Evolutionary conservation across 2,888 invertebrate genomes (phyloP), one percentile per base, ranked within the genome.

Genomic region (Shargacucullia verbasci): DNA sequence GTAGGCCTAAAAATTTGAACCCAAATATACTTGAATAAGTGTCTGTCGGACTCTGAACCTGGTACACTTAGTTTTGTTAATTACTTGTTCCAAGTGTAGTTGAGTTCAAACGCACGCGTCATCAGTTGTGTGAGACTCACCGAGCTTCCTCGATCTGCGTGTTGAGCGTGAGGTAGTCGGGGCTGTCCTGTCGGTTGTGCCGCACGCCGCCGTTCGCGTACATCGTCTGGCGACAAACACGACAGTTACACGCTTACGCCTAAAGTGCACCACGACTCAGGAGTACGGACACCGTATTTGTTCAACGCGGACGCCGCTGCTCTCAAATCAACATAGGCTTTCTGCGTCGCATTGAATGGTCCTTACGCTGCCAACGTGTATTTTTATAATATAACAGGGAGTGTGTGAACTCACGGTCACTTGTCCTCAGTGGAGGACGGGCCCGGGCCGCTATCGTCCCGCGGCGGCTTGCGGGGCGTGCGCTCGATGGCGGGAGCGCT

Each of bases 111-210:
- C 20, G 2, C 20, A 20, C 20, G 20, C 20, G 20, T 4, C 20
- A 3, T 20, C 20, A 20, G 20, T n/a, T n/a, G n/a, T n/a, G n/a
- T 20, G 20, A 20, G 20, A 45, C 73, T 65, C n/a, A 97, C 96
- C 97, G 95, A 66, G 96, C 96, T 86, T 96, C 96, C 87, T 97
- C 97, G 75, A 97, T 96, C 84, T 96, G 96, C 59, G 94, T 93
- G 87, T 97, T 97, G 74, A 97, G 94, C 74, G 96, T 95, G 66
- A 95, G 94, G 86, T 94, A 96, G 81, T 96, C 97, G 13, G 97
- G 97, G 80, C 96, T 96, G 84, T 87, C 95, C 80, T 80, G 92
- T 66, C 89, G 94, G 83, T 69, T 72, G 67, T 72, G 81, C 44
- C 94, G 90, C 75, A 88, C 88, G 49, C 93, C 94, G 73, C 94